Base-by-base conservation (phyloP, 2,888 invertebrate genomes). In the Agrochola lychnidis region DNA sequence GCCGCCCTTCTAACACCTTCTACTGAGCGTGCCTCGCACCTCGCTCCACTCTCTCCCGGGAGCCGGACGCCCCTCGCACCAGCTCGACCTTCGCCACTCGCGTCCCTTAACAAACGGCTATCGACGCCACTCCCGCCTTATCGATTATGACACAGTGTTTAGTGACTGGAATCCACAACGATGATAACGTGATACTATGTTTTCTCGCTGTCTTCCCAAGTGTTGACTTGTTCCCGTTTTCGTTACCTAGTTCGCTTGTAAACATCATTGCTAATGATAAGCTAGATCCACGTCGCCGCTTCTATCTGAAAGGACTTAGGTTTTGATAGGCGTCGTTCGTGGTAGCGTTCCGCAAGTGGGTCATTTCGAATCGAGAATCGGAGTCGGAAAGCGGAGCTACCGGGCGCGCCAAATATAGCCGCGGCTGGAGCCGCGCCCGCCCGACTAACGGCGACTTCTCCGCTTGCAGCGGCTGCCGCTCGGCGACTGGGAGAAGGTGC, bases 401-500 rank as follows among this genome's bases (percentile, higher is more conserved):
- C 95, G 94, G 88, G 94, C 97, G 97, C 95, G 95, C 97, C 97
- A 97, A 97, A 97, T 97, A 97, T 97, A 97, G 97, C 94, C 96
- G 94, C 95, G 95, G 94, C 96, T 96, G 96, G 96, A 95, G 94
- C 90, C 93, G 93, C 94, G 93, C 92, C 90, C 94, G 95, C 92
- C 93, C 95, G 94, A 95, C 94, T 96, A 97, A 96, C 95, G 96
- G 95, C 94, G 95, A 95, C 92, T 96, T 97, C 93, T 96, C 94
- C 95, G 95, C 96, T 98, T 98, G 96, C 98, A 98, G 98, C 98
- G 97, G 98, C 98, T 97, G 94, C 96, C 97, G 90, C 96, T 97
- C 95, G 98, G 98, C 92, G 98, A 98, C 92, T 98, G 98, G 98
- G 98, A 98, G 96, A 98, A 98, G 97, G 98, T 98, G 95, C 98